Evolutionary conservation across 2,888 invertebrate genomes (phyloP).

Genomic region (Melinaea marsaeus): DNA sequence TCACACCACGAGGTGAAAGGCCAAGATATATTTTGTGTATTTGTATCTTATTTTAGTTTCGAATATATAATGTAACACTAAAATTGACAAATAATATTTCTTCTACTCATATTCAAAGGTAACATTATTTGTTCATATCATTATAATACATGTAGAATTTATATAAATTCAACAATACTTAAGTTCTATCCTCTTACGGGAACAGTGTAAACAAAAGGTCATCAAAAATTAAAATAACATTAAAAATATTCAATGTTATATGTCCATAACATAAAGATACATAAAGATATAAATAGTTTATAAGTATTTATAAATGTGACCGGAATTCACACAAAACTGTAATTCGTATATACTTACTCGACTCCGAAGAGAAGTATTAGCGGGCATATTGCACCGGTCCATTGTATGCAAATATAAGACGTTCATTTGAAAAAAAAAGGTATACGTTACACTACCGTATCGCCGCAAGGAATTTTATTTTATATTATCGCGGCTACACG

Average conservation of each 20-base stretch:
- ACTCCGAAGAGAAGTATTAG: slow-evolving; percentile 46
- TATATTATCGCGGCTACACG: slow-evolving; percentile 60
- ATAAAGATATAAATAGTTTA: neutral
- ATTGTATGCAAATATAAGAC: slow-evolving; percentile 74
- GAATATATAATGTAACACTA: neutral
- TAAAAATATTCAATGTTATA: too few relatives aligned
- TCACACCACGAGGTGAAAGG: slow-evolving; percentile 42
- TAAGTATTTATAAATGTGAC: neutral
- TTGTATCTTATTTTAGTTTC: slow-evolving; percentile 2
- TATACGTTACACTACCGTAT: slow-evolving; percentile 44
- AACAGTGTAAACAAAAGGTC: too few relatives aligned
- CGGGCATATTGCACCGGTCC: slow-evolving; percentile 67
- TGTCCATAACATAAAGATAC: too few relatives aligned
- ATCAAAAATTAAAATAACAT: too few relatives aligned
- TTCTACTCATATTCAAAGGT: too few relatives aligned
- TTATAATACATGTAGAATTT: too few relatives aligned
- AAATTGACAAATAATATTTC: neutral
- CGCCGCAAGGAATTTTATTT: slow-evolving; percentile 51
- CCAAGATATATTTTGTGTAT: slow-evolving; percentile 27
- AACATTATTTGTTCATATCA: too few relatives aligned
- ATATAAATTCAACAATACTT: too few relatives aligned
- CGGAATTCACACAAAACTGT: slow-evolving; percentile 8
- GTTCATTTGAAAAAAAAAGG: slow-evolving; percentile 63
- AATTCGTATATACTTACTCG: slow-evolving; percentile 20
- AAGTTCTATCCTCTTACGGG: too few relatives aligned